Conservation (phyloP, 2,797 vertebrate genomes). For the Capromys pilorides region DNA sequence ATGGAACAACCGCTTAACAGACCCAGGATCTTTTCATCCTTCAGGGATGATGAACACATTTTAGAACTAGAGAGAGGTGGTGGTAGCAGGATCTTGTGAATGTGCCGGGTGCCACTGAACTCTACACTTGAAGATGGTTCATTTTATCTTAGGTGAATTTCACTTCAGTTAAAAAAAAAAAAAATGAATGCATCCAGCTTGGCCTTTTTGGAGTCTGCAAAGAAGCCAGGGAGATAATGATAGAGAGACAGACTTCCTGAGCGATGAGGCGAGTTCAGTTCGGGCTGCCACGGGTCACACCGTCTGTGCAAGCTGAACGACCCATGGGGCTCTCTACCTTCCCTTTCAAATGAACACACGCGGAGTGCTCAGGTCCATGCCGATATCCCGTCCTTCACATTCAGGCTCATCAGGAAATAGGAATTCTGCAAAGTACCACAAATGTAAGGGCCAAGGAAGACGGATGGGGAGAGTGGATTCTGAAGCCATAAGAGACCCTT, state of each 20-base stretch:
- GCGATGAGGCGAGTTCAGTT: neutral
- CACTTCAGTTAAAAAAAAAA: slow-evolving; percentile 35
- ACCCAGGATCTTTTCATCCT: neutral
- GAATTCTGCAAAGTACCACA: neutral
- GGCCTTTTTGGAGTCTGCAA: slow-evolving; percentile 22
- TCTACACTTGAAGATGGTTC: neutral
- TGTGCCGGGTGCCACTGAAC: neutral
- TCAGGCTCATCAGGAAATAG: neutral
- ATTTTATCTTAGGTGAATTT: slow-evolving; percentile 42
- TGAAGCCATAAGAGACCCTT: slow-evolving; percentile 65
- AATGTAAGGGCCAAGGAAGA: slow-evolving; percentile 34
- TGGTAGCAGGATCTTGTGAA: neutral
- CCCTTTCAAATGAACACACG: neutral
- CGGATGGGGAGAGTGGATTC: neutral
- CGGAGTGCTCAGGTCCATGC: neutral
- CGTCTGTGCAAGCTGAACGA: slow-evolving; percentile 2
- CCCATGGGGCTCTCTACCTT: neutral
- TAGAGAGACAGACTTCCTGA: neutral
- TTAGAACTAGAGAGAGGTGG: neutral
- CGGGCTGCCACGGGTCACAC: neutral
- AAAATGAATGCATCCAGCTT: slow-evolving; percentile 31
- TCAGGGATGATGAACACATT: neutral
- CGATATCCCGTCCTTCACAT: neutral
- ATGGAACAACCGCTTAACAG: neutral
- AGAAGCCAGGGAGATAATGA: neutral